Base-by-base conservation (phyloP, 1,140 invertebrate species). In the Drosophila insularis region DNA sequence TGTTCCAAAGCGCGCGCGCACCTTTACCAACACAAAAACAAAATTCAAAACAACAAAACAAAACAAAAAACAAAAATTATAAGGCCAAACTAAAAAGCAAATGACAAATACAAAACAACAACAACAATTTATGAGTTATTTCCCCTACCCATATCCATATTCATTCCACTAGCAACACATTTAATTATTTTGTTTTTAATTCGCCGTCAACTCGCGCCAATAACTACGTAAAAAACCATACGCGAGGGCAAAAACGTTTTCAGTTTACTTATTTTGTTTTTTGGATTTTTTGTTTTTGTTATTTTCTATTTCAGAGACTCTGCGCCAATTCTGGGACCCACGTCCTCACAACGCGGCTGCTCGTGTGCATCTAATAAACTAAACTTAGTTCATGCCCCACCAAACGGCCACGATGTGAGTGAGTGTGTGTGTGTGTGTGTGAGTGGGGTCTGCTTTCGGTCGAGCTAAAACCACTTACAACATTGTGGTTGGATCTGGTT, bases 321-420 rank as follows among this genome's bases (percentile, higher is more conserved):
- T 50, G 43, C 27, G 5, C 21, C 13, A 37, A 11, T 60, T 68
- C 40, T 19, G 10, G 37, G 70, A 55, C 58, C 60, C 76, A 86
- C 91, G 80, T 91, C 90, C 80, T 82, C 70, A 74, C 80, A 75
- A 79, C 74, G 75, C 85, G 89, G 72, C 76, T 78, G 90, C 79
- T 90, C 81, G 80, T 91, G 78, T 90, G 79, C 91, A 84, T 92
- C 91, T 92, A 89, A 78, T 80, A 80, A 85, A 81, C 75, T 81
- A 72, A 68, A 78, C 72, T 77, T 76, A 76, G 71, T 68, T 71
- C 74, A 71, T 77, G 73, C 67, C 68, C 58, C 14, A 50, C 40
- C 63, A 37, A 39, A 43, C 39, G 35, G 70, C 69, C 35, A 21
- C 39, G 35, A 37, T 63, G 23, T 21, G 27, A 50, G 23, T 63